phyloP scores from a whole-genome alignment of 2,113 vertebrate genomes.

The Ctenodactylus gundi region DNA sequence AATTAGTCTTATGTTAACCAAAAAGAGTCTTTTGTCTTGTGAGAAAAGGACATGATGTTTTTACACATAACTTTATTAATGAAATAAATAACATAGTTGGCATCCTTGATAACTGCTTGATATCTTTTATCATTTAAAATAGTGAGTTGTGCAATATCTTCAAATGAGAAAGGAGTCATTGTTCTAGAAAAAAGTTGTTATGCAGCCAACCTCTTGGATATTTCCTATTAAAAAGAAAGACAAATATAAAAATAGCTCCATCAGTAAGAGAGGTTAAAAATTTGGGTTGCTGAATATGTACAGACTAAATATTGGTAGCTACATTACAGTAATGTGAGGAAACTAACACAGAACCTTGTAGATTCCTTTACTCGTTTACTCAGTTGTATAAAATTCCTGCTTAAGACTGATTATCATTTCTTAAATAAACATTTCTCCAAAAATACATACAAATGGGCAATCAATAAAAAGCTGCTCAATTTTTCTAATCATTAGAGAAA shows the following conservation, averaged over 20 bases:
- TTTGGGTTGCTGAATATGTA: background rate
- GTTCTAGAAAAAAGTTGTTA: background rate
- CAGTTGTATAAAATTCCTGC: background rate
- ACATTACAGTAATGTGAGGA: background rate
- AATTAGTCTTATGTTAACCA: background rate
- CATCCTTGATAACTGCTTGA: background rate
- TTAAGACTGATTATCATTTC: background rate
- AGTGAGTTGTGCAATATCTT: background rate
- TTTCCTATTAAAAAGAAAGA: background rate
- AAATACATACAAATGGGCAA: background rate
- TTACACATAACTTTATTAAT: slow-evolving; percentile 20
- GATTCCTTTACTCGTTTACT: background rate
- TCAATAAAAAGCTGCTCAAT: background rate
- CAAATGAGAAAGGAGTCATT: slow-evolving; percentile 3
- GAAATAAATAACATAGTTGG: background rate
- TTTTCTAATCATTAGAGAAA: background rate
- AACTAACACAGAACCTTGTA: background rate
- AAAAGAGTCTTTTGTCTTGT: background rate
- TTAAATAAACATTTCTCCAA: background rate
- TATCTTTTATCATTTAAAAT: background rate
- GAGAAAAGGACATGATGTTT: background rate
- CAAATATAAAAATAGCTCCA: background rate
- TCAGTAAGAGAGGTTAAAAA: background rate
- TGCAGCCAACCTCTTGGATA: background rate
- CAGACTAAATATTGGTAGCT: background rate